Base-by-base conservation (phyloP, 2,888 invertebrate species). In the Harpalus rufipes region DNA sequence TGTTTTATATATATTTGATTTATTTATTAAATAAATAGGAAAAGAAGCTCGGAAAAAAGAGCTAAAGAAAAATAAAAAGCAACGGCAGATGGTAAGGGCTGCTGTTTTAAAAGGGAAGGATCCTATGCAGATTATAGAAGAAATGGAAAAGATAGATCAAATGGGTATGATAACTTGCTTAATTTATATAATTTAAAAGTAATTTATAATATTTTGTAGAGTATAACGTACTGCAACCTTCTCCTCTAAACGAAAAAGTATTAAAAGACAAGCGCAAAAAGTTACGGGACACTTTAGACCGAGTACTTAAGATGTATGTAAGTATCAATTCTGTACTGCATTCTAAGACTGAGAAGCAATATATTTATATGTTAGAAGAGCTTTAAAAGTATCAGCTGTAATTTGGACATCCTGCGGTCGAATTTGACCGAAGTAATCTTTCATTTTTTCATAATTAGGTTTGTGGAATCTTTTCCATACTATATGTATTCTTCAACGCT, bases 51-150 rank as follows among this genome's bases (percentile, higher is more conserved):
- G 99, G 82, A 98, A 98, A 91, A 97, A 98, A 89, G 99, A 99
- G 91, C 91, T 99, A 59, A 99, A 99, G 91, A 99, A 99, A 93
- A 99, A 99, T 91, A 99, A 99, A 91, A 96, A 98, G 88, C 99
- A 99, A 90, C 93, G 99, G 81, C 97, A 97, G 92, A 95, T 98
- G 93, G 99, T 99, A 0, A 92, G 99, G 86, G 97, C 98, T 72
- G 98, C 99, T 78, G 99, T 99, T 1, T 92, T 99, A 3, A 99
- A 99, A 92, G 98, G 98, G 90, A 99, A 99, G 92, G 99, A 99
- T 93, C 99, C 99, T 0, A 94, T 96, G 81, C 98, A 98, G 90
- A 95, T 99, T 85, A 93, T 99, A 59, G 96, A 97, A 89, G 99
- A 99, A 91, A 94, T 99, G 93, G 98, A 99, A 90, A 97, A 98